These are phyloP conservation scores for Plusia festucae DNA, from an alignment of 2,888 invertebrate species.

Conservation along the genomic window DNA sequence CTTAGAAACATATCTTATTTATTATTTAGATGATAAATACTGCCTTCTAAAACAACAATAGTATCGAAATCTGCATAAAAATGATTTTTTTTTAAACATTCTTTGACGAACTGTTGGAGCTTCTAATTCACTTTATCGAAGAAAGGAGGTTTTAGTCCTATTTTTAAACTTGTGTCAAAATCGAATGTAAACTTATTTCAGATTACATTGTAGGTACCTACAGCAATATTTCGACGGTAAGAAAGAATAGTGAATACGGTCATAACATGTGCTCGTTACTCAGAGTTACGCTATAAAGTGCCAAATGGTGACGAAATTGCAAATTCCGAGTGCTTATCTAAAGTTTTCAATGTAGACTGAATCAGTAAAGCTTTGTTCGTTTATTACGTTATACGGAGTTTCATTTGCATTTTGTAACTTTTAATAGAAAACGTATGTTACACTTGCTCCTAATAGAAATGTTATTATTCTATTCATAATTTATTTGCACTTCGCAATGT, in stretches of 20 bases:
- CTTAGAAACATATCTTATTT: no score
- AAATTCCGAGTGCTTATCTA: constrained; percentile 33
- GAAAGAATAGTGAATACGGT: constrained; percentile 37
- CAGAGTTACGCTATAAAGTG: constrained; percentile 39
- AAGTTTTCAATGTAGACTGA: constrained; percentile 11
- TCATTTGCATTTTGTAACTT: background rate
- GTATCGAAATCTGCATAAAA: no score
- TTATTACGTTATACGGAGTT: background rate
- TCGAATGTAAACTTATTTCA: background rate
- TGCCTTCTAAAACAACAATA: no score
- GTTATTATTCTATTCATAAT: no score
- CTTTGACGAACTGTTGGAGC: constrained; percentile 6
- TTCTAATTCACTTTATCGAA: constrained; percentile 19
- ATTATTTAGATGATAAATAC: no score
- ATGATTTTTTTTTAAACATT: no score
- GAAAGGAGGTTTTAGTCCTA: background rate
- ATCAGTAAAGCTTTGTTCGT: constrained; percentile 6
- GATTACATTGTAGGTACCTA: background rate
- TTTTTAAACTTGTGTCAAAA: background rate
- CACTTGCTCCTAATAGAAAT: no score
- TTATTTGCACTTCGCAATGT: no score
- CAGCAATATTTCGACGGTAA: constrained; percentile 25
- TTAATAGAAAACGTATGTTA: background rate
- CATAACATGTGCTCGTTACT: constrained; percentile 35
- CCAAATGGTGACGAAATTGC: constrained; percentile 24